Conservation (phyloP, 2,113 vertebrate genomes). For the Raphicerus campestris region DNA sequence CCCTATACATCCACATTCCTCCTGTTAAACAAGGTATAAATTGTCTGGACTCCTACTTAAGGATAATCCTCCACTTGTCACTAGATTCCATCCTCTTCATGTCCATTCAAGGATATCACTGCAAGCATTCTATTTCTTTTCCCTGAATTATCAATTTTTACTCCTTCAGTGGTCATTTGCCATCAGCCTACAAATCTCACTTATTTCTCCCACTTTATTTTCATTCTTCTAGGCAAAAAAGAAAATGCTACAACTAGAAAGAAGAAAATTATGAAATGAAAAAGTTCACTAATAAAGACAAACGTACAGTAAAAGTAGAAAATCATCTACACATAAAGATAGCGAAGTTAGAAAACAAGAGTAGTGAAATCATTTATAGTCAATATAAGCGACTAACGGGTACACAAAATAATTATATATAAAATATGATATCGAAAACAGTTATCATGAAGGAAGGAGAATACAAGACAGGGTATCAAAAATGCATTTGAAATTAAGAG, state of each 20-base stretch:
- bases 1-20: background rate
- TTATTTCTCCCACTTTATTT: background rate
- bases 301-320: background rate
- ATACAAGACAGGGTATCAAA: background rate
- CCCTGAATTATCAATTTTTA: background rate
- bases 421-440: background rate
- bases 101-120: background rate
- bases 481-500: background rate
- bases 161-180: background rate
- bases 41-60: background rate
- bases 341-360: background rate
- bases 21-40: background rate
- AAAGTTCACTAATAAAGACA: background rate
- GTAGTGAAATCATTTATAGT: background rate
- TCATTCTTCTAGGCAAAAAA: background rate
- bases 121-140: background rate
- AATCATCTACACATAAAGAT: background rate
- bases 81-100: background rate
- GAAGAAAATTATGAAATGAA: background rate
- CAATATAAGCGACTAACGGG: background rate
- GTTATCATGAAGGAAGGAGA: background rate
- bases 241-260: background rate
- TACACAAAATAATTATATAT: background rate
- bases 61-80: background rate
- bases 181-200: background rate